Percentiles rank a stretch among this genome's conserved stretches.
phyloP scores from a whole-genome alignment of 2,113 vertebrate genomes.

The Prionailurus viverrinus region DNA sequence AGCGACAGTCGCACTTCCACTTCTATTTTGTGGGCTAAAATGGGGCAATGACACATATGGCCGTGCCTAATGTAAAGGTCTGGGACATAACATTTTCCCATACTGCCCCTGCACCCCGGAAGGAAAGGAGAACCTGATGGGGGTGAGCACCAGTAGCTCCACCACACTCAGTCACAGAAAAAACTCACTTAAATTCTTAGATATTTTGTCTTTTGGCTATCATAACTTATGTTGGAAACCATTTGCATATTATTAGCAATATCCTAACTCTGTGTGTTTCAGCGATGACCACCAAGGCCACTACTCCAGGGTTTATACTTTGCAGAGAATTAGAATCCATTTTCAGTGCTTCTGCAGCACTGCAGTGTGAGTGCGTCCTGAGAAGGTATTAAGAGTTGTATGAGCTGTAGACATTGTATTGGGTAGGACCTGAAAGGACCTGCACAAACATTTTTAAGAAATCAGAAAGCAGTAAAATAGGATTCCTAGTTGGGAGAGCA shows the following conservation, averaged over 20 bases:
- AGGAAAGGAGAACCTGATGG: neutral
- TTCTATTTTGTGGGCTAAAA: slow-evolving; percentile 21
- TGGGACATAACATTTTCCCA: neutral
- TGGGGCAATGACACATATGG: neutral
- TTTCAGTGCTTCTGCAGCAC: neutral
- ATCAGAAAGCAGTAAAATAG: slow-evolving; percentile 22
- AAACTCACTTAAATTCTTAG: slow-evolving; percentile 3
- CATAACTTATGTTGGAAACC: neutral
- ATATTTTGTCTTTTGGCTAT: neutral
- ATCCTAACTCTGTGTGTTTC: slow-evolving; percentile 10
- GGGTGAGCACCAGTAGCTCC: neutral
- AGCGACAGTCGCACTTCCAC: neutral
- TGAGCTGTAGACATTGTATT: neutral
- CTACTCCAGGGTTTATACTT: neutral
- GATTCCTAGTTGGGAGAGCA: neutral
- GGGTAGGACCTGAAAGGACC: neutral
- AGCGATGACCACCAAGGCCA: neutral
- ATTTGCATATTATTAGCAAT: neutral
- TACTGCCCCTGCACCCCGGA: neutral
- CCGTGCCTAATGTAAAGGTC: neutral
- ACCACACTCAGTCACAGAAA: neutral
- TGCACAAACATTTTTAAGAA: slow-evolving; percentile 8
- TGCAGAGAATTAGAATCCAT: neutral
- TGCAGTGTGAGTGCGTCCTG: neutral
- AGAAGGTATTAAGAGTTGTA: neutral